Conservation (phyloP, 2,797 vertebrate genomes). For the Enteromius argenteus region DNA sequence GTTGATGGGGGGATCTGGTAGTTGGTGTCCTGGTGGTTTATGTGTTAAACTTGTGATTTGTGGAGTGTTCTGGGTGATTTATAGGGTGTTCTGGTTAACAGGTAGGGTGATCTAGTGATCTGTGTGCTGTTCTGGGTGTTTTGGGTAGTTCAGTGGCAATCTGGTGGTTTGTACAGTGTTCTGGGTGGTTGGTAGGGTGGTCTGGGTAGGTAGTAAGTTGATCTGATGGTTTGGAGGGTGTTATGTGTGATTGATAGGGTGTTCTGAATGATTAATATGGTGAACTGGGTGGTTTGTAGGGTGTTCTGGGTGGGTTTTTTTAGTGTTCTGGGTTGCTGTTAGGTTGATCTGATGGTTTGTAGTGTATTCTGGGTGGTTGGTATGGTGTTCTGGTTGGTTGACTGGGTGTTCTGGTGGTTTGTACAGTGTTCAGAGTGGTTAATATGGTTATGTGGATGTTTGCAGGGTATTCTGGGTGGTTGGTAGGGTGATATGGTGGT, state of each 20-base stretch:
- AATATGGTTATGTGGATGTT: neutral
- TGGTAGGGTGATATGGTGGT: too few species aligned
- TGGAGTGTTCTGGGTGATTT: neutral
- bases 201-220: neutral
- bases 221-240: neutral
- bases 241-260: neutral
- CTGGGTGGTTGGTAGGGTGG: neutral
- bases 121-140: neutral
- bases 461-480: neutral
- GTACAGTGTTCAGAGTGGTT: neutral
- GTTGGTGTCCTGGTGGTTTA: neutral
- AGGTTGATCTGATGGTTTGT: neutral
- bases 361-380: neutral
- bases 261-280: neutral
- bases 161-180: neutral
- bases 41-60: neutral
- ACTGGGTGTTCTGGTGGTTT: too few species aligned
- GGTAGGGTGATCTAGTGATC: neutral
- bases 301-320: neutral
- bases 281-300: neutral
- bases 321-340: neutral
- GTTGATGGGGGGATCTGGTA: neutral
- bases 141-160: neutral
- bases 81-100: neutral
- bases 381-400: neutral